Conservation (phyloP, 37 sponge, comb jelly and placozoan genomes). For the Chondrilla cf. caribensis region DNA sequence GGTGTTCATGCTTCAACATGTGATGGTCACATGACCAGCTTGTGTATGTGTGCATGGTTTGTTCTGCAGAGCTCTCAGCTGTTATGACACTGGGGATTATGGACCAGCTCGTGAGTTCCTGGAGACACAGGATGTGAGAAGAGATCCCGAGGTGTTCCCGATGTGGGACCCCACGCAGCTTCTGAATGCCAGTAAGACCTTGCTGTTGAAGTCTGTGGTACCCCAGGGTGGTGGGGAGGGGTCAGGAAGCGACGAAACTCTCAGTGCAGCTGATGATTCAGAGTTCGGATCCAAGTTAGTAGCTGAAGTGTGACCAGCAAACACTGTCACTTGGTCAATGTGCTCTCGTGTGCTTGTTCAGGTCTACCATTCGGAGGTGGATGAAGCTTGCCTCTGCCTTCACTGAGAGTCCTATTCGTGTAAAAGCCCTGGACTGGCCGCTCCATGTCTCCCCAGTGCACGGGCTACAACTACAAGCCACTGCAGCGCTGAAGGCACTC, state of each 20-base stretch:
- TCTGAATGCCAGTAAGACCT: conserved; percentile 60
- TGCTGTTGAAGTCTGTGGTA: conserved; percentile 59
- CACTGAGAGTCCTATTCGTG: conserved; percentile 83
- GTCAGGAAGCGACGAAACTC: conserved; percentile 66
- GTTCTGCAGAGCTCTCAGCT: conserved; percentile 63
- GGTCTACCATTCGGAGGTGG: conserved; percentile 69
- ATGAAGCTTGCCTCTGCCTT: conserved; percentile 85
- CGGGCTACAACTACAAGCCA: conserved; percentile 78
- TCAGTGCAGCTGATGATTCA: conserved; percentile 33
- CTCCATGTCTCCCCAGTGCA: conserved; percentile 66
- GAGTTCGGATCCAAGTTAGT: conserved; percentile 33
- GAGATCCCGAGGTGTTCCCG: conserved; percentile 81
- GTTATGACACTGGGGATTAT: conserved; percentile 47
- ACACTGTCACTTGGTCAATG: background rate
- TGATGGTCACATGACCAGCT: no score
- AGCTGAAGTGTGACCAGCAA: background rate
- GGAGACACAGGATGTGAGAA: conserved; percentile 36
- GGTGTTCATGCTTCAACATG: no score
- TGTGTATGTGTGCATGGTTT: no score
- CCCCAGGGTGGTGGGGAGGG: conserved; percentile 48
- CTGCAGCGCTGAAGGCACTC: conserved; percentile 66
- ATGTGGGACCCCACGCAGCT: conserved; percentile 84
- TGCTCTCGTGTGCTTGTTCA: conserved; percentile 13
- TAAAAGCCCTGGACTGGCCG: conserved; percentile 87
- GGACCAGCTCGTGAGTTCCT: conserved; percentile 30